A percentile compares a stretch with the other conserved stretches of the same genome.
These are phyloP conservation scores for Oncorhynchus keta DNA, from an alignment of 2,113 vertebrate species.

Conservation along the genomic window DNA sequence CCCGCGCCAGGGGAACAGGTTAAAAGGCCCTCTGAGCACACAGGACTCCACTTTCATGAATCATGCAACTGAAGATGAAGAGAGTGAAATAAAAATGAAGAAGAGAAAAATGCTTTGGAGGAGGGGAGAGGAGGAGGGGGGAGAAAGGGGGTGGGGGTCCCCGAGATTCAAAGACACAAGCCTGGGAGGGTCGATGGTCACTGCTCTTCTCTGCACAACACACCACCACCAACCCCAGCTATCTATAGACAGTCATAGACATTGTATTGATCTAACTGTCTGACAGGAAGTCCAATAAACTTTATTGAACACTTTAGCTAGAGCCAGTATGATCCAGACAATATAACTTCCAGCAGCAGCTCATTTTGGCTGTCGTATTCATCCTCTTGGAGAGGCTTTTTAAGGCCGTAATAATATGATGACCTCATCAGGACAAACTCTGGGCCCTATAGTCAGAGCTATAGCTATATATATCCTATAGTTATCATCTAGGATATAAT, in stretches of 20 bases:
- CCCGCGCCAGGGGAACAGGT: neutral
- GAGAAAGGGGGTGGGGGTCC: slow-evolving; percentile 19
- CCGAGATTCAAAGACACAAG: slow-evolving; percentile 57
- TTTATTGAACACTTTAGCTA: neutral
- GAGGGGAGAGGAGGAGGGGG: slow-evolving; percentile 30
- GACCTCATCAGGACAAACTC: too few species aligned
- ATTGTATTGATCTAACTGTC: slow-evolving; percentile 23
- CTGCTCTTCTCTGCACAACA: slow-evolving; percentile 43
- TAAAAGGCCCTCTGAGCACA: slow-evolving; percentile 57
- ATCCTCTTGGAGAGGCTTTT: too few species aligned
- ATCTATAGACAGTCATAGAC: slow-evolving; percentile 47
- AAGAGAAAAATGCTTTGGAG: slow-evolving; percentile 10
- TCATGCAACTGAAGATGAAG: slow-evolving; percentile 60
- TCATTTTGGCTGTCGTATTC: too few species aligned
- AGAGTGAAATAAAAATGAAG: slow-evolving; percentile 26
- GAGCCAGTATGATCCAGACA: too few species aligned
- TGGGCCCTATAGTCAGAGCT: too few species aligned
- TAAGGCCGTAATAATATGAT: too few species aligned
- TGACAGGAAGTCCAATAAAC: slow-evolving; percentile 31
- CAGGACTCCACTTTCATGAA: slow-evolving; percentile 69
- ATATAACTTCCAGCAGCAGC: too few species aligned
- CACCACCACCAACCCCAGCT: slow-evolving; percentile 36
- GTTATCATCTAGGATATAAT: too few species aligned
- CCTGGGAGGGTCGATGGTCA: slow-evolving; percentile 55
- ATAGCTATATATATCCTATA: too few species aligned